Percentiles rank a stretch among this genome's conserved stretches.
phyloP scores from a whole-genome alignment of 2,888 invertebrate genomes.

The Drosophila quinaria region DNA sequence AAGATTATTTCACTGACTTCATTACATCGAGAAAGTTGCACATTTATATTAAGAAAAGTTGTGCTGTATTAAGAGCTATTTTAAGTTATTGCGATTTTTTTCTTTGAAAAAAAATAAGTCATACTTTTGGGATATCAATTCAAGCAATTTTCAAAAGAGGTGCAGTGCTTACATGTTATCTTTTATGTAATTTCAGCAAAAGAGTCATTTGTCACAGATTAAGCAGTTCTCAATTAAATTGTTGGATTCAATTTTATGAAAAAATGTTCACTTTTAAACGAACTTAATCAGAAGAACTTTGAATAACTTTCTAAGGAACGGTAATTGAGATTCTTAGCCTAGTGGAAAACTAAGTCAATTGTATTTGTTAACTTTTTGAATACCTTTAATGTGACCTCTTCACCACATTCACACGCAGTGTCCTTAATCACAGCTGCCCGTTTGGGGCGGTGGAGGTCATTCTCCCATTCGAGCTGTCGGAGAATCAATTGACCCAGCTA shows the following conservation, averaged over 20 bases:
- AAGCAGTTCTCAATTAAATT: too few relatives aligned
- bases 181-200: too few relatives aligned
- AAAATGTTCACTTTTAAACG: too few relatives aligned
- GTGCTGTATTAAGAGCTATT: too few relatives aligned
- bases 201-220: too few relatives aligned
- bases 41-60: too few relatives aligned
- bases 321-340: background rate
- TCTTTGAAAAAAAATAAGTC: background rate
- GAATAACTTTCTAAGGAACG: background rate
- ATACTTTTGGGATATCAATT: background rate
- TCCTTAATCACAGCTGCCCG: constrained; percentile 66
- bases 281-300: background rate
- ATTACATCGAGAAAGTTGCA: too few relatives aligned
- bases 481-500: constrained; percentile 49
- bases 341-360: background rate
- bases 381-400: constrained; percentile 32
- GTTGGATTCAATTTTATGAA: too few relatives aligned
- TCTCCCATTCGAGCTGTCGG: constrained; percentile 2
- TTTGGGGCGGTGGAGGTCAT: constrained; percentile 1
- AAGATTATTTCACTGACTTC: background rate
- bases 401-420: constrained; percentile 26
- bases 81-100: too few relatives aligned
- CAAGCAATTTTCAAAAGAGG: background rate
- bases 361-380: constrained; percentile 13
- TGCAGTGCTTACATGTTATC: background rate